Conservation (phyloP, 1,140 invertebrate species). For the Globodera ellingtonae region DNA sequence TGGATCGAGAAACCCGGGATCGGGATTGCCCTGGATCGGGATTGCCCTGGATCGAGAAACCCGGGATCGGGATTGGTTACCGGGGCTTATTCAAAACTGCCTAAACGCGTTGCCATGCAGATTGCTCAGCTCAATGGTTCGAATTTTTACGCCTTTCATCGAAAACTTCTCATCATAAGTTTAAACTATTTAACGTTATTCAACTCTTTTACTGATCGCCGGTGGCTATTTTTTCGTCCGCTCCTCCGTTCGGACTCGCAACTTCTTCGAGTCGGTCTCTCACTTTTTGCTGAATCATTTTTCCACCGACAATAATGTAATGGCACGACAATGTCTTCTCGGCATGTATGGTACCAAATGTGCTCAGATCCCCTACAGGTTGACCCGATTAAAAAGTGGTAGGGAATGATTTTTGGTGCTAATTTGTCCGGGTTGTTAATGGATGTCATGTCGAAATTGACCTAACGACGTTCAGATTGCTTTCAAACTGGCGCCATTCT, state of each 20-base stretch:
- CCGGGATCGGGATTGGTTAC: too few relatives aligned
- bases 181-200: not conserved
- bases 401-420: too few relatives aligned
- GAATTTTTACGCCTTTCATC: not conserved
- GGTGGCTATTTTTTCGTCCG: slow-evolving; percentile 51
- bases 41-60: too few relatives aligned
- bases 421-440: too few relatives aligned
- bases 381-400: not conserved
- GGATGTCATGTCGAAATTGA: too few relatives aligned
- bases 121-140: slow-evolving; percentile 7
- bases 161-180: too few relatives aligned
- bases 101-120: not conserved
- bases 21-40: too few relatives aligned
- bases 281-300: slow-evolving; percentile 46
- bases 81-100: not conserved
- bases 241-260: slow-evolving; percentile 27
- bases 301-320: slow-evolving; percentile 51
- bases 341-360: slow-evolving; percentile 29
- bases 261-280: slow-evolving; percentile 40
- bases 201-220: slow-evolving; percentile 37
- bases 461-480: slow-evolving; percentile 33
- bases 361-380: slow-evolving; percentile 48
- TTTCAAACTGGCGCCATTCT: slow-evolving; percentile 47
- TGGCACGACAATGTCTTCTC: slow-evolving; percentile 43
- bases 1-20: too few relatives aligned